Conservation (phyloP, 1,140 invertebrate species). For the Aphidius ervi region DNA sequence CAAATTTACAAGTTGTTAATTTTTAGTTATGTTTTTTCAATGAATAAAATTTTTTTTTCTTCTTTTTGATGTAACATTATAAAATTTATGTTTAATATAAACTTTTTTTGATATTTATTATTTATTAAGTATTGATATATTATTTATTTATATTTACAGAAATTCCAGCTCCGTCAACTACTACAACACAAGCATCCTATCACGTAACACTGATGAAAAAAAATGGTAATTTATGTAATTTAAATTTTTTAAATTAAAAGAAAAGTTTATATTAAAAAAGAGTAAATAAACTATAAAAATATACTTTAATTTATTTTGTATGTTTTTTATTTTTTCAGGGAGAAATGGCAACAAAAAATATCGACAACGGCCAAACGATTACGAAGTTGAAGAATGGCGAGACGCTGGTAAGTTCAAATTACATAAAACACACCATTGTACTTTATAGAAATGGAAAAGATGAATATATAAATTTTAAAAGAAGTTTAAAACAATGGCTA, state of each 20-base stretch:
- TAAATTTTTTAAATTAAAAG: neutral
- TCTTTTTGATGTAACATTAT: too few species aligned
- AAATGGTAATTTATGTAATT: slow-evolving; percentile 35
- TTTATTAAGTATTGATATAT: too few species aligned
- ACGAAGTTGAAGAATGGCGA: slow-evolving; percentile 60
- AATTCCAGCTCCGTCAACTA: slow-evolving; percentile 67
- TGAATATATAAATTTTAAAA: too few species aligned
- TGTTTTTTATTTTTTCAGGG: slow-evolving; percentile 33
- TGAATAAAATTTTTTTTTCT: too few species aligned
- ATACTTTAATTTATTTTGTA: slow-evolving; percentile 13
- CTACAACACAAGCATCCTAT: slow-evolving; percentile 56
- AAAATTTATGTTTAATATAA: too few species aligned
- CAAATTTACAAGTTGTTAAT: too few species aligned
- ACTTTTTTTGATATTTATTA: too few species aligned
- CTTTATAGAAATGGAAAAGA: too few species aligned
- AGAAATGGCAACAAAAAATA: slow-evolving; percentile 43
- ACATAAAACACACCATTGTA: too few species aligned
- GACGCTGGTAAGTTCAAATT: slow-evolving; percentile 50
- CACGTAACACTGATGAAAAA: slow-evolving; percentile 42
- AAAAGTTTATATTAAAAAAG: neutral
- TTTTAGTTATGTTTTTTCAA: too few species aligned
- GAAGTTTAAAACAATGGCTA: too few species aligned
- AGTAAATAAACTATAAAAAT: neutral
- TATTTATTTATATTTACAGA: slow-evolving; percentile 49
- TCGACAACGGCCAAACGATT: slow-evolving; percentile 51